Evolutionary conservation across 2,797 vertebrate genomes (phyloP).

Genomic region (Cichlasoma orientale): DNA sequence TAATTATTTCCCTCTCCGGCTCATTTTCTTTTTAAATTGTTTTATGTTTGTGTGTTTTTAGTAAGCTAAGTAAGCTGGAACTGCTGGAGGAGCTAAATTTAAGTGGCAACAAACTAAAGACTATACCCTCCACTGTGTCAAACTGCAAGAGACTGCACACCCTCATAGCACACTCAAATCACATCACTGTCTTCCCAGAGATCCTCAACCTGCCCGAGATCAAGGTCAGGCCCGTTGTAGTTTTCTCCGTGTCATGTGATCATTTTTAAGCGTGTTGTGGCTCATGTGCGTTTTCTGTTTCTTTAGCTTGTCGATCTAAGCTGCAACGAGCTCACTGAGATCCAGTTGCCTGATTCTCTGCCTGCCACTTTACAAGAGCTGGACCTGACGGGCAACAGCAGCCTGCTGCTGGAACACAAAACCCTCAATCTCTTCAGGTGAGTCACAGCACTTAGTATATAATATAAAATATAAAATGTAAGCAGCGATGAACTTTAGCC

Average conservation of each 20-base stretch:
- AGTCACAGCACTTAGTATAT: too few relatives aligned
- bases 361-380: slow-evolving; percentile 90
- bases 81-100: slow-evolving; percentile 94
- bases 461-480: too few relatives aligned
- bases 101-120: slow-evolving; percentile 95
- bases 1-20: background rate
- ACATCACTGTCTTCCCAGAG: slow-evolving; percentile 94
- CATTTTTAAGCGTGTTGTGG: slow-evolving; percentile 1
- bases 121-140: slow-evolving; percentile 93
- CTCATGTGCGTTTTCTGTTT: slow-evolving; percentile 3
- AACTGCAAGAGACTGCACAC: slow-evolving; percentile 94
- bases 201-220: slow-evolving; percentile 93
- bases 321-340: slow-evolving; percentile 95
- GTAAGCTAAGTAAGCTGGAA: slow-evolving; percentile 95
- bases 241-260: background rate
- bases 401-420: slow-evolving; percentile 92
- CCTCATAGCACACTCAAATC: slow-evolving; percentile 92
- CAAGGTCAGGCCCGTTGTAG: slow-evolving; percentile 82
- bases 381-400: slow-evolving; percentile 92
- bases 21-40: background rate
- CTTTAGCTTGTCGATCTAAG: slow-evolving; percentile 93
- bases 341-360: slow-evolving; percentile 89
- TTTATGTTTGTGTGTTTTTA: slow-evolving; percentile 60
- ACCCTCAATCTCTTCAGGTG: slow-evolving; percentile 96
- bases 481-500: background rate